Conservation (phyloP, 2,888 invertebrate genomes). For the Dicranocentrus wangi region DNA sequence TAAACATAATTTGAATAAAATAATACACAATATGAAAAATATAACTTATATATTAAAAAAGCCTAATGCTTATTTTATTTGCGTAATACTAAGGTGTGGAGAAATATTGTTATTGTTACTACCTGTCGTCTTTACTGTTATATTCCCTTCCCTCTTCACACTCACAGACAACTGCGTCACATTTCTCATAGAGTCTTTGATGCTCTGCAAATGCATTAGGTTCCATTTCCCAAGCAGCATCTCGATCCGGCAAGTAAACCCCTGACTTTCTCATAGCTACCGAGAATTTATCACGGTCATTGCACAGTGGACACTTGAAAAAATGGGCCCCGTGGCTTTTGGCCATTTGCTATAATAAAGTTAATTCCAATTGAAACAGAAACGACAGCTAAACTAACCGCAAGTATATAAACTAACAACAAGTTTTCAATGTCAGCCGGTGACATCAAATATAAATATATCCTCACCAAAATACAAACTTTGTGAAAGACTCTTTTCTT, state of each 20-base stretch:
- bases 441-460: not conserved
- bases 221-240: constrained; percentile 88
- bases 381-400: too few species aligned
- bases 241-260: constrained; percentile 87
- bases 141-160: constrained; percentile 79
- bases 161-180: constrained; percentile 79
- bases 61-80: not conserved
- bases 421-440: too few species aligned
- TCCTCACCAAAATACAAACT: constrained; percentile 80
- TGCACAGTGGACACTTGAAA: constrained; percentile 89
- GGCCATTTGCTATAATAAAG: constrained; percentile 81
- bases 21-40: not conserved
- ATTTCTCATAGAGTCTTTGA: constrained; percentile 79
- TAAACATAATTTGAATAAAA: not conserved
- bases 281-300: constrained; percentile 81
- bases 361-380: not conserved
- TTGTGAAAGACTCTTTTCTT: constrained; percentile 86
- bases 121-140: constrained; percentile 73
- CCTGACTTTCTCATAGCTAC: constrained; percentile 80
- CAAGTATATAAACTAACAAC: too few species aligned
- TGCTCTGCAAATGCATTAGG: constrained; percentile 85
- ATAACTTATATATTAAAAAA: not conserved
- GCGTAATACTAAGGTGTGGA: not conserved
- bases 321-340: constrained; percentile 84
- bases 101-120: too few species aligned